A percentile compares a stretch with the other conserved stretches of the same genome.
These are phyloP conservation scores for Latrodectus hesperus DNA, from an alignment of 2,888 invertebrate species.

Conservation along the genomic window DNA sequence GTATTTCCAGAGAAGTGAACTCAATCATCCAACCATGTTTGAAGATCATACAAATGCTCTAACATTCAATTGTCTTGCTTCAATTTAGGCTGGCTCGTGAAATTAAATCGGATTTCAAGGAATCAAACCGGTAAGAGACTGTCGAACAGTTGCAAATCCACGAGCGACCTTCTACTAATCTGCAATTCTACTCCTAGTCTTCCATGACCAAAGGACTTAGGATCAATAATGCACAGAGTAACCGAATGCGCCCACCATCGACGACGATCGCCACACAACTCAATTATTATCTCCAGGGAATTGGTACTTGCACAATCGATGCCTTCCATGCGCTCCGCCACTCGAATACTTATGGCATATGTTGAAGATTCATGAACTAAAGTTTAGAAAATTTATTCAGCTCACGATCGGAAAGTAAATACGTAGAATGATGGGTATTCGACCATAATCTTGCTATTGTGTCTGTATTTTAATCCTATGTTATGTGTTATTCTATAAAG, in stretches of 20 bases:
- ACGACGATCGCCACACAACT: conserved; percentile 24
- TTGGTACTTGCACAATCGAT: conserved; percentile 23
- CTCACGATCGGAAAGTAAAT: no score
- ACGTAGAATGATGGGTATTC: no score
- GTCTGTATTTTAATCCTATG: no score
- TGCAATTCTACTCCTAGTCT: conserved; percentile 20
- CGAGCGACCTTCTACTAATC: conserved; percentile 34
- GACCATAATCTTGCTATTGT: no score
- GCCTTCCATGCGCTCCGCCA: not conserved
- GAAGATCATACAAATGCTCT: no score
- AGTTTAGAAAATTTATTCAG: no score
- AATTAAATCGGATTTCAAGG: conserved; percentile 22
- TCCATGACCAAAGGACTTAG: conserved; percentile 4
- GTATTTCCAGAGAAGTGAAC: no score
- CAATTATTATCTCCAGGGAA: conserved; percentile 40
- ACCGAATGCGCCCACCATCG: conserved; percentile 30
- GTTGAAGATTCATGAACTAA: no score
- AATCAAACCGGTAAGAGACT: conserved; percentile 19
- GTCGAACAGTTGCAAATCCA: conserved; percentile 29
- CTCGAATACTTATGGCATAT: no score
- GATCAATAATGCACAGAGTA: conserved; percentile 35
- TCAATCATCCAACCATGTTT: no score
- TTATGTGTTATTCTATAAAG: no score
- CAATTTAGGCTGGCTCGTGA: not conserved
- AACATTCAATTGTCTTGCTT: no score